A percentile compares a stretch with the other conserved stretches of the same genome.
Evolutionary conservation across 2,113 vertebrate genomes (phyloP).

Genomic region (Silurus glanis): DNA sequence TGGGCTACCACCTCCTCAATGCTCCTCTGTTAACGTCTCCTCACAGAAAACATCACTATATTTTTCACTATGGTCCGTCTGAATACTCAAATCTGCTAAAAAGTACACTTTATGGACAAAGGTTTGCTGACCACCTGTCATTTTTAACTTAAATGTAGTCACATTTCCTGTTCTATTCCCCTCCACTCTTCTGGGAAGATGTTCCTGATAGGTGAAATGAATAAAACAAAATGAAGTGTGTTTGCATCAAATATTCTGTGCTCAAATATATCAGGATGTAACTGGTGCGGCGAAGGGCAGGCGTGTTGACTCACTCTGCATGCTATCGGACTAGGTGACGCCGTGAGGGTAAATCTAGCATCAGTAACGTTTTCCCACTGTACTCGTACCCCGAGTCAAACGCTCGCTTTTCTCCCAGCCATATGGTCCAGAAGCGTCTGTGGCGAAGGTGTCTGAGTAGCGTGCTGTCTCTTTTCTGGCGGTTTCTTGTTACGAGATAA

Average conservation of each 20-base stretch:
- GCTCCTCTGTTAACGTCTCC: too few species aligned
- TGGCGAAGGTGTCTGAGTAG: constrained; percentile 61
- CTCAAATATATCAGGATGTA: background rate
- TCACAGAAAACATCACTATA: too few species aligned
- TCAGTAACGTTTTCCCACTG: background rate
- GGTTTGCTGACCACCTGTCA: too few species aligned
- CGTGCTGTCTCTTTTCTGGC: constrained; percentile 61
- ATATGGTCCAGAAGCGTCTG: constrained; percentile 70
- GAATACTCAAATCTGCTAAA: too few species aligned
- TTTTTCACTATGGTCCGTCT: too few species aligned
- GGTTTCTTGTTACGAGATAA: constrained; percentile 75
- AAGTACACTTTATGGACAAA: too few species aligned
- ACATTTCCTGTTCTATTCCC: too few species aligned
- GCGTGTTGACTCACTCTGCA: background rate
- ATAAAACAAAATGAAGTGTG: background rate
- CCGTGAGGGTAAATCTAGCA: constrained; percentile 2
- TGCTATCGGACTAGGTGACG: background rate
- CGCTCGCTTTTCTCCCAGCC: constrained; percentile 61
- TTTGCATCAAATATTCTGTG: background rate
- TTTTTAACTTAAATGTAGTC: too few species aligned
- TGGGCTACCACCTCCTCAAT: too few species aligned
- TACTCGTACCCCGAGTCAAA: constrained; percentile 56
- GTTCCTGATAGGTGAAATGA: too few species aligned
- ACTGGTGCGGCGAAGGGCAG: background rate
- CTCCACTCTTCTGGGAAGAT: too few species aligned